These are phyloP conservation scores for Archips crataeganus DNA, from an alignment of 2,888 invertebrate genomes.

Conservation along the genomic window DNA sequence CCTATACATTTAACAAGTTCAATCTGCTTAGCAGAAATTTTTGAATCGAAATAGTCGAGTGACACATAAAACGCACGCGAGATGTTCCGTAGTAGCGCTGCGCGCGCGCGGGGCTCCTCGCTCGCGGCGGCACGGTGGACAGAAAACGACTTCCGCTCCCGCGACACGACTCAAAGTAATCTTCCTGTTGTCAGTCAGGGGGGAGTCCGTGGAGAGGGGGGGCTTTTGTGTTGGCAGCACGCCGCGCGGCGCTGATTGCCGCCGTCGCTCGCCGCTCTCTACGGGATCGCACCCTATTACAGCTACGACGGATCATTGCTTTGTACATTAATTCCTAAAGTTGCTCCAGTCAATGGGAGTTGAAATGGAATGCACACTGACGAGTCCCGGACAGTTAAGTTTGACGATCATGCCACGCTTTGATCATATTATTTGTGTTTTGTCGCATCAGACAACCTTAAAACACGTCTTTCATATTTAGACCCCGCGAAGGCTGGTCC, in stretches of 20 bases:
- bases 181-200: constrained; percentile 3
- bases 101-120: no score
- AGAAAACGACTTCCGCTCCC: not conserved
- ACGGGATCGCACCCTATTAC: not conserved
- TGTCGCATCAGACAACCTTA: not conserved
- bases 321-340: not conserved
- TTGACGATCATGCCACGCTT: not conserved
- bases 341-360: not conserved
- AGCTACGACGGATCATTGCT: not conserved
- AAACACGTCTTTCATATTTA: not conserved
- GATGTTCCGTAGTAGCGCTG: no score
- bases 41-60: no score
- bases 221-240: not conserved
- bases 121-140: no score
- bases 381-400: not conserved
- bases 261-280: not conserved
- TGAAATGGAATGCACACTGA: not conserved
- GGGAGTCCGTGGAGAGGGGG: not conserved
- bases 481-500: no score
- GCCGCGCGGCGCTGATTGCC: not conserved
- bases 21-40: not conserved
- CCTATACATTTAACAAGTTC: no score
- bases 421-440: not conserved
- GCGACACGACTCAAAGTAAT: constrained; percentile 9
- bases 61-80: no score